Base-by-base conservation (phyloP, 2,797 vertebrate species). In the Gambelia wislizenii region DNA sequence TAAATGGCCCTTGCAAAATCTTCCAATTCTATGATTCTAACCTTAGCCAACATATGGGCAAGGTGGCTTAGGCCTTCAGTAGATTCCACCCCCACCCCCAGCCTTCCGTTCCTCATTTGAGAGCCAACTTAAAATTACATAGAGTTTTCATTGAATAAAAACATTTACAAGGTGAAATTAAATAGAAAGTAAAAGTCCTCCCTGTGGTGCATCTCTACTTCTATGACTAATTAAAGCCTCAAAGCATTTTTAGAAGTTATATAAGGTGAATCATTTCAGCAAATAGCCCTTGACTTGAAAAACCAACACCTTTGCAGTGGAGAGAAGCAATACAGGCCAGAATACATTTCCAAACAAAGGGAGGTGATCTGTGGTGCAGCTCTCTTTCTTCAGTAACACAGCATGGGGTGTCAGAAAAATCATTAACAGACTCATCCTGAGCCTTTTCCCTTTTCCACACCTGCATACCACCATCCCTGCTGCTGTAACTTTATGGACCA, bases 401-500 rank as follows among this genome's bases (percentile, higher is more conserved):
- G 96, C 96, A 92, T 93, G 96, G 93, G 96, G 96, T 94, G 93
- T 86, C 89, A 93, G 95, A 92, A 93, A 94, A 92, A 92, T 95
- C 94, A 94, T 96, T 95, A 96, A 93, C 94, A 87, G 91, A 87
- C 95, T 87, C 94, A 92, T 95, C 95, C 95, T 89, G 94, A 93
- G 90, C 95, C 95, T 47, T 95, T 94, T 92, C 94, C 94, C 94
- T 94, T 96, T 91, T 92, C 96, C 96, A 97, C 97, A 97, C 97
- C 97, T 97, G 97, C 92, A 77, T 92, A 94, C 82, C 89, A 82
- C 0, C 89, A 91, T 95, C 95, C 96, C 95, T 95, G 96, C 95
- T 95, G 96, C 95, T 94, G 96, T 94, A 96, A 86, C 94, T 97
- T 98, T 97, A 97, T 97, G 97, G 96, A 96, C 96, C 94, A 88